Evolutionary conservation across 2,888 invertebrate genomes (phyloP), one percentile per base, ranked within the genome.

Genomic region (Charanyca ferruginea): DNA sequence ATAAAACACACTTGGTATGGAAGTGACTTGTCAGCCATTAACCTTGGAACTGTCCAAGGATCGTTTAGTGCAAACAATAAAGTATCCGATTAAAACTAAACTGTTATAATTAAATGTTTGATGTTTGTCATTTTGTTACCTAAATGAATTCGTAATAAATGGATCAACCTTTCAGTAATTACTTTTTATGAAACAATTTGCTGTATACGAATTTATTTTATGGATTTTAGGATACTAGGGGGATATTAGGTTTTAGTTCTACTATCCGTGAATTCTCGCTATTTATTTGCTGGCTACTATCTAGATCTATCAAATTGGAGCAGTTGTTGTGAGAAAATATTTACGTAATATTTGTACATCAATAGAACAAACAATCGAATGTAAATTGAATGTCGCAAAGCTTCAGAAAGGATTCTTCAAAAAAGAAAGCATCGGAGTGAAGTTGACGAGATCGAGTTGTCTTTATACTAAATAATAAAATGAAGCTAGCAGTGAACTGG

Each of bases 31-130:
- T 73, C 11, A n/a, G 38, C 32, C 6, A 47, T 77, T 62, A 63
- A 60, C 52, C 42, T 49, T 47, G 58, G n/a, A 16, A 63, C 41
- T 53, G 74, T 60, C 59, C 55, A 48, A 28, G 41, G 52, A 67
- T 57, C 67, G 48, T 73, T 78, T 73, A 66, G 47, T 35, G 44
- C 62, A 38, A 1, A 25, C 28, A 66, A 66, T 75, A 73, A 75
- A 73, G 59, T n/a, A 66, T 6, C n/a, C 47, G 62, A 55, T 77
- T 52, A 78, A 73, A 49, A 48, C 61, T 55, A 57, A 55, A 18
- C 58, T 62, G 47, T 62, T 48, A 73, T 77, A 77, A 75, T 75
- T 77, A 78, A 78, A 78, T 25, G 47, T 48, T 77, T 66, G 23
- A 57, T 61, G 73, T 58, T 53, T 49, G 41, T 41, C 28, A 66